Evolutionary conservation across 1,140 invertebrate genomes (phyloP), one percentile per base, ranked within the genome.

Genomic region (Leptinotarsa lineolata): DNA sequence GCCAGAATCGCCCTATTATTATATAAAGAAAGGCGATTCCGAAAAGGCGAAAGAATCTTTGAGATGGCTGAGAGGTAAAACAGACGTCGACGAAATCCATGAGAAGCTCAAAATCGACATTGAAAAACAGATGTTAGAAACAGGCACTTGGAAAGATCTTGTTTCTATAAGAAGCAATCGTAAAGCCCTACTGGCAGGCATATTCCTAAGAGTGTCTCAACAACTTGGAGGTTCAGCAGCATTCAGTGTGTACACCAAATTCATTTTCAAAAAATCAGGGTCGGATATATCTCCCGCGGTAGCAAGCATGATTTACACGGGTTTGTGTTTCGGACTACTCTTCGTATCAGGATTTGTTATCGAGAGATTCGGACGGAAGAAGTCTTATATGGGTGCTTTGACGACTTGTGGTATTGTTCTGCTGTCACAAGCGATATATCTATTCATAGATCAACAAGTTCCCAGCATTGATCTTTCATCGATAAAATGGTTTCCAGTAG

Each of bases 241-340:
- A 1, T 76, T 80, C 18, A 63, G 63, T 1, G 71, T 75, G 63
- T 79, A 79, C 59, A 72, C 73, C 8, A 78, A 80, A 71, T 68
- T 74, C 18, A 78, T 80, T 22, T 80, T 80, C 46, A 20, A 77
- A 63, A 45, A 77, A 45, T 74, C 75, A 20, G 73, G 73, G 1
- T 66, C 63, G n/a, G 70, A 74, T 11, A 11, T 77, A 16, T 63
- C 30, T 59, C 58, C 63, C 3, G 68, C 22, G n/a, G 20, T 67
- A 30, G 13, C 22, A 11, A 15, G 21, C 15, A 67, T 67, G 65
- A 67, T 67, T 15, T 67, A 67, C 39, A 67, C 65, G 22, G 65
- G 65, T 4, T 80, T 91, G 20, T 90, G 91, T 76, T 84, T 92
- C 2, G 73, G 87, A 20, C 92, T 94, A 11, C 96, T 94, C 3